Evolutionary conservation across 2,888 invertebrate genomes (phyloP).

Genomic region (Rhagium mordax): DNA sequence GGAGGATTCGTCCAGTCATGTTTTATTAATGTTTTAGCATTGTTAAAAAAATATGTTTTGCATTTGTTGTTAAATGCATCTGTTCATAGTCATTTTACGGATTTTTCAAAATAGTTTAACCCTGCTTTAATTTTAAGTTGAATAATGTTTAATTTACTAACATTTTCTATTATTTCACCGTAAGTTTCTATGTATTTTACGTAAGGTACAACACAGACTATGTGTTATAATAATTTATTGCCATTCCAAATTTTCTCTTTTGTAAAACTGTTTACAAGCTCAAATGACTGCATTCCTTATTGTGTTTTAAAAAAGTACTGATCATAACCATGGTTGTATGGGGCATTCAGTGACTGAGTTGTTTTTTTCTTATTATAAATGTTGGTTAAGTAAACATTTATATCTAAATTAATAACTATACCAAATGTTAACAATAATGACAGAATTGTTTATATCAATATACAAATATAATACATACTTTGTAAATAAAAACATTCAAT

Average conservation of each 20-base stretch:
- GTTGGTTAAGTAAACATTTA: slow-evolving; percentile 61
- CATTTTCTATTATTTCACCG: slow-evolving; percentile 46
- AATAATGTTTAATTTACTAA: slow-evolving; percentile 58
- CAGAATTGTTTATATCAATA: slow-evolving; percentile 62
- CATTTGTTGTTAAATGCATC: slow-evolving; percentile 56
- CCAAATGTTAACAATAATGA: slow-evolving; percentile 66
- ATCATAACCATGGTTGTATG: slow-evolving; percentile 45
- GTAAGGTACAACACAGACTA: slow-evolving; percentile 37
- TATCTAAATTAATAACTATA: slow-evolving; percentile 64
- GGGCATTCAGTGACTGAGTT: slow-evolving; percentile 63
- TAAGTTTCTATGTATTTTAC: slow-evolving; percentile 44
- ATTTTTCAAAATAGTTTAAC: slow-evolving; percentile 43
- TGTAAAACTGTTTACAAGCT: slow-evolving; percentile 49
- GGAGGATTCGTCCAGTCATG: not conserved
- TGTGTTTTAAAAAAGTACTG: slow-evolving; percentile 34
- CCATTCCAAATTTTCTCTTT: slow-evolving; percentile 58
- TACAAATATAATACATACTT: slow-evolving; percentile 55
- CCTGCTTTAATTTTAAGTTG: slow-evolving; percentile 53
- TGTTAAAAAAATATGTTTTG: slow-evolving; percentile 27
- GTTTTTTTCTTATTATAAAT: slow-evolving; percentile 58
- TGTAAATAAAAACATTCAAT: slow-evolving; percentile 53
- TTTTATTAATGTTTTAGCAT: slow-evolving; percentile 22
- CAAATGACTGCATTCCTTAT: slow-evolving; percentile 61
- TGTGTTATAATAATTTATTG: slow-evolving; percentile 51
- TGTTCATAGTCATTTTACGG: slow-evolving; percentile 41